Evolutionary conservation across 2,113 vertebrate genomes (phyloP).

Genomic region (Lipotes vexillifer): DNA sequence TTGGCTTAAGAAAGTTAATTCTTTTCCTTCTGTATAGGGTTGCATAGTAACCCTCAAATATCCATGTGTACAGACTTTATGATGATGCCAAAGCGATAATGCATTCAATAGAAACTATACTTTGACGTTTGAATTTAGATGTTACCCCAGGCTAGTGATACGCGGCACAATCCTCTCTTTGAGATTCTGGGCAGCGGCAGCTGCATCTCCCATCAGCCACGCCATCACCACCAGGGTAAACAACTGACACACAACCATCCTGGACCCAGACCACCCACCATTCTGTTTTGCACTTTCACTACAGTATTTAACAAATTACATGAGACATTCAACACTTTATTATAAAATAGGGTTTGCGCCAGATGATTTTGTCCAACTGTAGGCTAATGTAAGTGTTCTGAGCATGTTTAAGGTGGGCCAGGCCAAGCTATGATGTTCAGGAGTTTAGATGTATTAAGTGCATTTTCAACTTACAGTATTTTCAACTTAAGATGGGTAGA

Average conservation of each 20-base stretch:
- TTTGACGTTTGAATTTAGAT: too few relatives aligned
- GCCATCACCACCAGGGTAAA: background rate
- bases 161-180: too few relatives aligned
- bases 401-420: background rate
- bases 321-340: background rate
- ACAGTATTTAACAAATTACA: background rate
- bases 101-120: too few relatives aligned
- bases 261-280: background rate
- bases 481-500: background rate
- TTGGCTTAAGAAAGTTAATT: accelerated
- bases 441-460: background rate
- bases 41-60: background rate
- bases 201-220: background rate
- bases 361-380: background rate
- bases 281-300: background rate
- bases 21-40: background rate
- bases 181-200: too few relatives aligned
- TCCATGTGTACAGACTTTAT: too few relatives aligned
- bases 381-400: background rate
- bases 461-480: background rate
- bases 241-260: background rate
- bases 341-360: background rate
- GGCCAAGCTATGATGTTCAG: background rate
- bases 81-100: too few relatives aligned
- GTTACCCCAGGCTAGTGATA: too few relatives aligned